phyloP scores from a whole-genome alignment of 1,140 invertebrate genomes.

The Ceratitis capitata region DNA sequence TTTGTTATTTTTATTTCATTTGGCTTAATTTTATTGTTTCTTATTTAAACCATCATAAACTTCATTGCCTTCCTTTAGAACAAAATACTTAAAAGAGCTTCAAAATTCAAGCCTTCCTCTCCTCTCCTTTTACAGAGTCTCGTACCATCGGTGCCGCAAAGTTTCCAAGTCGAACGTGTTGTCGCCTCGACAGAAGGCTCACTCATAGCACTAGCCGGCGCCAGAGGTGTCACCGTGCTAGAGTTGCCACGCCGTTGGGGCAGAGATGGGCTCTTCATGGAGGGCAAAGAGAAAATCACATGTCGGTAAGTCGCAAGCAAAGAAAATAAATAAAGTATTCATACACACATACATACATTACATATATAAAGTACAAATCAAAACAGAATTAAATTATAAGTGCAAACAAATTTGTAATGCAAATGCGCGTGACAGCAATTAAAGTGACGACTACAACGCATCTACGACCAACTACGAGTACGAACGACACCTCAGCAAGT shows the following conservation, averaged over 20 bases:
- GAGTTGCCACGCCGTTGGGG: conserved; percentile 66
- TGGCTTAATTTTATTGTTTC: too few relatives aligned
- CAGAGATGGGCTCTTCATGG: conserved; percentile 57
- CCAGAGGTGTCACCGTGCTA: conserved; percentile 60
- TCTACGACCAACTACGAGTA: background rate
- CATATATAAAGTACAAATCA: conserved; percentile 5
- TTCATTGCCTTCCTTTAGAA: too few relatives aligned
- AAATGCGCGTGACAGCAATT: conserved; percentile 36
- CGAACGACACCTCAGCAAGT: background rate
- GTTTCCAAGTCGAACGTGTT: conserved; percentile 62
- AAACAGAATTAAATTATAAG: conserved; percentile 38
- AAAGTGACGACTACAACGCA: background rate
- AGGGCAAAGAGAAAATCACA: conserved; percentile 54
- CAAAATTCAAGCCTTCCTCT: background rate
- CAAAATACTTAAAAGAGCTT: too few relatives aligned
- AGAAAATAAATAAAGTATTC: background rate
- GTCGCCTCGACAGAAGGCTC: conserved; percentile 61
- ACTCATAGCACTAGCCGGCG: conserved; percentile 58
- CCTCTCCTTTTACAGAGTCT: conserved; percentile 52
- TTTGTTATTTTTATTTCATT: too few relatives aligned
- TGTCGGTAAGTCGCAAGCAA: conserved; percentile 45
- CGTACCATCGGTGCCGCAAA: conserved; percentile 55
- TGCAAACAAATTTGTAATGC: conserved; percentile 33
- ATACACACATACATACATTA: background rate
- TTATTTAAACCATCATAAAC: too few relatives aligned